Conservation (phyloP, 2,797 vertebrate genomes). For the Periophthalmus magnuspinnatus region DNA sequence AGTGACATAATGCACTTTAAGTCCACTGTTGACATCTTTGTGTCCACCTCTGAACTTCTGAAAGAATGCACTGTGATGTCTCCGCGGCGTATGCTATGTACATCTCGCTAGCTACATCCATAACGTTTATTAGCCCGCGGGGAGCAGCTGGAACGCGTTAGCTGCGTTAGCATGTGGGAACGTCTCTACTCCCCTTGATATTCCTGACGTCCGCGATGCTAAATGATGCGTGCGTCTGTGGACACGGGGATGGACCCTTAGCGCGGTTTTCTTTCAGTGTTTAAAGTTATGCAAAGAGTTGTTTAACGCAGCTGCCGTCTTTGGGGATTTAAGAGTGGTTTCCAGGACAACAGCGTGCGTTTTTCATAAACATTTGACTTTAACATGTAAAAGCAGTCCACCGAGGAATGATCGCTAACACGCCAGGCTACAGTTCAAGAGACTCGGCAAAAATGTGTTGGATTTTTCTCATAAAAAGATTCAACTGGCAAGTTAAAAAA, state of each 20-base stretch:
- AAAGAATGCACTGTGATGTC: slow-evolving; percentile 19
- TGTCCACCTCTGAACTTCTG: neutral
- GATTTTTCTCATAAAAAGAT: too few species aligned
- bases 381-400: neutral
- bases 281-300: slow-evolving; percentile 16
- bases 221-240: neutral
- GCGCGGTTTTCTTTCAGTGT: too few species aligned
- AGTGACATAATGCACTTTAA: too few species aligned
- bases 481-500: too few species aligned
- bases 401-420: neutral
- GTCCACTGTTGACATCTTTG: neutral
- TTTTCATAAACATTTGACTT: slow-evolving; percentile 5
- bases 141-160: slow-evolving; percentile 31
- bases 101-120: slow-evolving; percentile 40
- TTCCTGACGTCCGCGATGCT: slow-evolving; percentile 5
- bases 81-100: slow-evolving; percentile 28
- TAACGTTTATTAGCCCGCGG: slow-evolving; percentile 30
- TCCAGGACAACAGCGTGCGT: slow-evolving; percentile 1
- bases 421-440: too few species aligned
- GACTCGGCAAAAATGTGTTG: too few species aligned
- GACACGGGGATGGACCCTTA: too few species aligned
- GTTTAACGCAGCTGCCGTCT: slow-evolving; percentile 11
- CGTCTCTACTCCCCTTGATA: slow-evolving; percentile 1
- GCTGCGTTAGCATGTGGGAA: slow-evolving; percentile 14
- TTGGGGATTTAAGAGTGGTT: slow-evolving; percentile 20